A percentile compares a stretch with the other conserved stretches of the same genome.
These are phyloP conservation scores for Lasius fuliginosus DNA, from an alignment of 2,888 invertebrate species.

Conservation along the genomic window DNA sequence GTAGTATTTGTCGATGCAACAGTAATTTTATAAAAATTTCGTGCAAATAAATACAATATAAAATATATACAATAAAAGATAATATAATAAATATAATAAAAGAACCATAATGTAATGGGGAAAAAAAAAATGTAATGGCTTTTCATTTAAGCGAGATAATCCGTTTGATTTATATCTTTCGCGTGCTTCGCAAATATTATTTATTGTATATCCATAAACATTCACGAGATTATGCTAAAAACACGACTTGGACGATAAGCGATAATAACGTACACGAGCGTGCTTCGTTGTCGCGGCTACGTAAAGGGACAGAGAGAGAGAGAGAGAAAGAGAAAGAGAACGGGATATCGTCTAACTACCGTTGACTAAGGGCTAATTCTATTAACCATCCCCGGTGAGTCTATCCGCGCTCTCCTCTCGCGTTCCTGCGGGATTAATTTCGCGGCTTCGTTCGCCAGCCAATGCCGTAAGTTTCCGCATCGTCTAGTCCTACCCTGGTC, in stretches of 20 bases:
- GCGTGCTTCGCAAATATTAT: slow-evolving; percentile 37
- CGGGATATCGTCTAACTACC: slow-evolving; percentile 63
- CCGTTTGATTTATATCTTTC: slow-evolving; percentile 4
- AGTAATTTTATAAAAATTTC: neutral
- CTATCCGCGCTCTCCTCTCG: slow-evolving; percentile 21
- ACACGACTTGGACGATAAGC: slow-evolving; percentile 16
- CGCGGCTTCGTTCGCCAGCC: slow-evolving; percentile 52
- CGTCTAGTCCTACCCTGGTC: slow-evolving; percentile 15
- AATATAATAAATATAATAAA: neutral
- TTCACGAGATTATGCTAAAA: slow-evolving; percentile 43
- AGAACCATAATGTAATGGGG: neutral
- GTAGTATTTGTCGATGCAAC: neutral
- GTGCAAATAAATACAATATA: neutral
- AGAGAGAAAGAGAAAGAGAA: slow-evolving; percentile 43
- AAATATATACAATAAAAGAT: neutral
- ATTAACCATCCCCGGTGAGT: slow-evolving; percentile 61
- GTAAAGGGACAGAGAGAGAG: neutral
- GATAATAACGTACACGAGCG: slow-evolving; percentile 33
- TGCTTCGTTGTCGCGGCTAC: slow-evolving; percentile 16
- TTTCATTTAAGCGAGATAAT: slow-evolving; percentile 14
- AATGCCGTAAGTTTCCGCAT: slow-evolving; percentile 48
- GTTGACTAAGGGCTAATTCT: slow-evolving; percentile 71
- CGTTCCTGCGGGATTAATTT: slow-evolving; percentile 72
- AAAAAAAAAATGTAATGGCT: neutral
- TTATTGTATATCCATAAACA: slow-evolving; percentile 20